Conservation (phyloP, 2,113 vertebrate species). For the Nycticorax nycticorax region DNA sequence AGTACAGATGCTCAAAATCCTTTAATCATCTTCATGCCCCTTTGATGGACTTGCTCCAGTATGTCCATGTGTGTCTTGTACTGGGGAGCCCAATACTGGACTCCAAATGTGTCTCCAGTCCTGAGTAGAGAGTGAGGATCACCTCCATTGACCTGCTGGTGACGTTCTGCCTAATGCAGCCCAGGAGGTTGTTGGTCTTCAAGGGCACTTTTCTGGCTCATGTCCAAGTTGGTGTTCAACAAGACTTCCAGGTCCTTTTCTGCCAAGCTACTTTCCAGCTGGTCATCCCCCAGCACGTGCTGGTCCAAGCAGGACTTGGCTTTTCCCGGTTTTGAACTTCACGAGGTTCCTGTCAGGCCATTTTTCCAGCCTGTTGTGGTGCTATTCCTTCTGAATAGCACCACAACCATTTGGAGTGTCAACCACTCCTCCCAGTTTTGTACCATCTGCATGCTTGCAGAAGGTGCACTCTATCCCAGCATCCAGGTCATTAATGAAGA, state of each 20-base stretch:
- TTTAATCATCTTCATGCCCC: neutral
- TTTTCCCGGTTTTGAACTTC: neutral
- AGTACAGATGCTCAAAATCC: neutral
- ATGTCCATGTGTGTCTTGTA: neutral
- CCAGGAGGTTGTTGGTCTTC: neutral
- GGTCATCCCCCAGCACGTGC: neutral
- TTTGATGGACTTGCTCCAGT: neutral
- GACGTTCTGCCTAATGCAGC: neutral
- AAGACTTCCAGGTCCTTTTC: neutral
- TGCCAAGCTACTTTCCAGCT: neutral
- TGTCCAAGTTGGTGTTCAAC: neutral
- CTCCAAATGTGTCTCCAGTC: neutral
- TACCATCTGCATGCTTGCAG: neutral
- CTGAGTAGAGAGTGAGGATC: neutral
- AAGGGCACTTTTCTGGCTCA: neutral
- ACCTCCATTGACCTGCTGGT: neutral
- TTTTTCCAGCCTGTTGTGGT: neutral
- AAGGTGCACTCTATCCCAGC: neutral
- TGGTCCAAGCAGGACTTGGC: neutral
- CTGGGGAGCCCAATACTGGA: neutral
- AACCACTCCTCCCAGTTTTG: neutral
- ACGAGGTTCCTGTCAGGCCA: neutral
- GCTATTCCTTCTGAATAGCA: neutral
- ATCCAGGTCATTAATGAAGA: neutral
- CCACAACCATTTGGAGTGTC: neutral